These are phyloP conservation scores for Nautilus pompilius DNA, from an alignment of 1,140 invertebrate genomes.

Conservation along the genomic window DNA sequence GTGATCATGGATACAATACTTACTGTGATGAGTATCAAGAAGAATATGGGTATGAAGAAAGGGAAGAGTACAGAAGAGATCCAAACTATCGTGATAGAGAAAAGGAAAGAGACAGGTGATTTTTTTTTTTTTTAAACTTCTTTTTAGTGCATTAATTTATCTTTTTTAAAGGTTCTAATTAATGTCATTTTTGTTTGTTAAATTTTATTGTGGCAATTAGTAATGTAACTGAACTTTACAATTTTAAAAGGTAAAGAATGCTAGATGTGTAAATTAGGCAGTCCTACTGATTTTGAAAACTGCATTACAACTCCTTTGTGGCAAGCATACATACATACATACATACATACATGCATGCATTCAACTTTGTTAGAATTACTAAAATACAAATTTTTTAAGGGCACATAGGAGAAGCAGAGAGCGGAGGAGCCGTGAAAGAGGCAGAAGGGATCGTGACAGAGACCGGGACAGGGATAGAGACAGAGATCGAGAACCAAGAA, in stretches of 20 bases:
- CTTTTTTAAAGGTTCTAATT: background rate
- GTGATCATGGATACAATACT: no score
- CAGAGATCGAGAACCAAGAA: slow-evolving; percentile 15
- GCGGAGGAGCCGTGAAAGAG: background rate
- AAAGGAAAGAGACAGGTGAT: slow-evolving; percentile 12
- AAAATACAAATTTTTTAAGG: background rate
- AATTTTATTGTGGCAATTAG: background rate
- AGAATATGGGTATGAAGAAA: slow-evolving; percentile 14
- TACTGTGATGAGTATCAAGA: slow-evolving; percentile 6
- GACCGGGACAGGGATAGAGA: slow-evolving; percentile 15
- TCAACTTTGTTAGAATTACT: background rate
- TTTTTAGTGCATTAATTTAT: background rate
- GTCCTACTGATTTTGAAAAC: background rate
- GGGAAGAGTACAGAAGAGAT: slow-evolving; percentile 7
- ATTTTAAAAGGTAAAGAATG: background rate
- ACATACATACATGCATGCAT: background rate
- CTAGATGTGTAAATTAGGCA: background rate
- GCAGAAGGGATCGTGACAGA: slow-evolving; percentile 19
- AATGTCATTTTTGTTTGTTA: background rate
- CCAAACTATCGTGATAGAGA: slow-evolving; percentile 12
- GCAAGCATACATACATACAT: background rate
- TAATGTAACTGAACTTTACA: no score
- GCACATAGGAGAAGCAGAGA: background rate
- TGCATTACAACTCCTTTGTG: background rate
- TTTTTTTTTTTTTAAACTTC: background rate